These are phyloP conservation scores for Chaetodon auriga DNA, from an alignment of 2,113 vertebrate genomes.

Conservation along the genomic window DNA sequence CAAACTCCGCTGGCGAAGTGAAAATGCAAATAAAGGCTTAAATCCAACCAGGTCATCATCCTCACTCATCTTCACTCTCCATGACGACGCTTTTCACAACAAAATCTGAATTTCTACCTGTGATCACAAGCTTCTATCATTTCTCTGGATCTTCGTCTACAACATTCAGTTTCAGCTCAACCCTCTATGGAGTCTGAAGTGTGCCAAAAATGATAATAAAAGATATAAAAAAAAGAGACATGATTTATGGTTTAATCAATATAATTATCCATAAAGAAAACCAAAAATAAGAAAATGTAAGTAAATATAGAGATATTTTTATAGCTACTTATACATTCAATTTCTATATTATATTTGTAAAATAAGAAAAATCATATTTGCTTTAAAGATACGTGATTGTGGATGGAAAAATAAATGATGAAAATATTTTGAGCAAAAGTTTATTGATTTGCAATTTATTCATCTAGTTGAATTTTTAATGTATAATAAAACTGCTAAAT, in stretches of 20 bases:
- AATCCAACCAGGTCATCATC: conserved; percentile 11
- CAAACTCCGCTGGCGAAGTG: conserved; percentile 12
- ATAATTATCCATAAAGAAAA: background rate
- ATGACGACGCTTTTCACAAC: background rate
- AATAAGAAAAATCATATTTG: background rate
- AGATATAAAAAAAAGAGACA: background rate
- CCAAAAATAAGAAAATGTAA: background rate
- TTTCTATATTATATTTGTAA: background rate
- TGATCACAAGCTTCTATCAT: background rate
- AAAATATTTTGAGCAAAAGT: background rate
- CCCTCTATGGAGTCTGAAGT: conserved; percentile 11
- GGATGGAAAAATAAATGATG: background rate
- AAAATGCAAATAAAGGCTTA: conserved; percentile 28
- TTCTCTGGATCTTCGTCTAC: background rate
- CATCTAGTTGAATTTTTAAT: too few species aligned
- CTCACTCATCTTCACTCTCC: background rate
- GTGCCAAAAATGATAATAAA: conserved; percentile 29
- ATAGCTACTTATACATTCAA: background rate
- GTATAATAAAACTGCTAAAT: background rate
- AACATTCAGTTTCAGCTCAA: background rate
- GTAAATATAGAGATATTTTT: background rate
- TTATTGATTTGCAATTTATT: too few species aligned
- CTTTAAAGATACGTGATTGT: too few species aligned
- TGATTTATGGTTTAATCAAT: background rate
- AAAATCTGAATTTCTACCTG: conserved; percentile 10